Evolutionary conservation across 2,113 vertebrate species (phyloP), one percentile per base, ranked within the genome.

Genomic region (Rhabdomys dilectus): DNA sequence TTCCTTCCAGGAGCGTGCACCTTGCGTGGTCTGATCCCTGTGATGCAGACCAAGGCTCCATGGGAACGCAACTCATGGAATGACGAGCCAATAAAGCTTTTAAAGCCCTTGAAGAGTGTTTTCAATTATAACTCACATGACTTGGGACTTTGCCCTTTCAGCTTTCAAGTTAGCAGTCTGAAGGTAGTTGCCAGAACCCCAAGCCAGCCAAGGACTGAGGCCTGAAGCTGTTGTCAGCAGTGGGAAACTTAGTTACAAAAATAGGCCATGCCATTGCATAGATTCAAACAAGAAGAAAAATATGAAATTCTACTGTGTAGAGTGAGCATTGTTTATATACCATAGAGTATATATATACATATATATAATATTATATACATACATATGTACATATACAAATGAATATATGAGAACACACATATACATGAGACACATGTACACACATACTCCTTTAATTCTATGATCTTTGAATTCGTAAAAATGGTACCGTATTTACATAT

Each of bases 51-150:
- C 85, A 26, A 4, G 22, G 56, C 62, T 60, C 64, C 36, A 11
- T 31, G 0, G 1, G 48, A 70, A 51, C 77, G 87, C 73, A 82
- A 72, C 73, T 42, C n/a, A 21, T 0, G 3, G 8, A 31, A 64
- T 1, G 73, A 42, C 0, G 73, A 88, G 75, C 94, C 88, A 87
- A 24, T 21, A 45, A 53, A 42, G 91, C 95, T 77, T 87, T 90
- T 72, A 86, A 80, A 39, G 75, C 73, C 84, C 94, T 77, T 31
- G 85, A 91, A 90, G 85, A 94, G 51, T 94, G 95, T 95, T 95
- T 92, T 84, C 92, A 90, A 64, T 96, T 87, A 80, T 36, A 62
- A 78, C 64, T 93, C 78, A 53, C 84, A 48, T 88, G 91, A 91
- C 92, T 72, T 73, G 45, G 60, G 95, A 64, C 88, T 82, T 73